A percentile compares a stretch with the other conserved stretches of the same genome.
phyloP scores from a whole-genome alignment of 64 coral and sea anemone genomes.

The Stichodactyla helianthus region DNA sequence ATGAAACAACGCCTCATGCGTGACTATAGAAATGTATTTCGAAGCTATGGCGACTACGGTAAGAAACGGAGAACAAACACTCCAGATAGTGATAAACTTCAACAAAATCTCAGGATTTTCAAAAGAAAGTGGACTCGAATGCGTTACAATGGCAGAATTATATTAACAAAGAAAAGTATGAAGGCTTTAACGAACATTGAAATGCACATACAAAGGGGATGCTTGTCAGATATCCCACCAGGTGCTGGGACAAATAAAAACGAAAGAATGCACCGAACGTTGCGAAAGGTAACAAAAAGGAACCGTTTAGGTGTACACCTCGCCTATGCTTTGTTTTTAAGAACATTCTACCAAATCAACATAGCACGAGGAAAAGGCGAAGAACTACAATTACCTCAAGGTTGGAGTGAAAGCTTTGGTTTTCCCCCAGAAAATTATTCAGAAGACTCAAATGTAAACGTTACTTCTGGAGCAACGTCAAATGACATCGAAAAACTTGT shows the following conservation, averaged over 20 bases:
- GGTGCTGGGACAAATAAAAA: constrained; percentile 37
- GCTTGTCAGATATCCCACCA: constrained; percentile 34
- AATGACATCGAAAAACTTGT: background rate
- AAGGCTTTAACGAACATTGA: constrained; percentile 3
- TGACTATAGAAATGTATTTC: constrained; percentile 20
- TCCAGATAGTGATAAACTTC: background rate
- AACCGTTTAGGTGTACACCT: constrained; percentile 23
- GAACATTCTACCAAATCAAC: background rate
- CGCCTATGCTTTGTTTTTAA: background rate
- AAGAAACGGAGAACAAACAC: constrained; percentile 14
- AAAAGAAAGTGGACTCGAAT: constrained; percentile 17
- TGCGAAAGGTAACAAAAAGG: constrained; percentile 10
- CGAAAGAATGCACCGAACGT: constrained; percentile 24
- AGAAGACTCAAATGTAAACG: no score
- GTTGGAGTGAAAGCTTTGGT: background rate
- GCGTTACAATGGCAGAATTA: background rate
- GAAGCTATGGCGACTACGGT: constrained; percentile 5
- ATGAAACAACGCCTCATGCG: background rate
- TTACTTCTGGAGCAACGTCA: no score
- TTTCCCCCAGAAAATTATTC: background rate
- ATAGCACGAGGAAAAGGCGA: background rate
- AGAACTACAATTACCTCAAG: background rate
- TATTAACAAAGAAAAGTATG: constrained; percentile 6
- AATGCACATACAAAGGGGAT: constrained; percentile 9
- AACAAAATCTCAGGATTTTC: constrained; percentile 9